These are phyloP conservation scores for Herpailurus yagouaroundi DNA, from an alignment of 2,113 vertebrate genomes.

Conservation along the genomic window DNA sequence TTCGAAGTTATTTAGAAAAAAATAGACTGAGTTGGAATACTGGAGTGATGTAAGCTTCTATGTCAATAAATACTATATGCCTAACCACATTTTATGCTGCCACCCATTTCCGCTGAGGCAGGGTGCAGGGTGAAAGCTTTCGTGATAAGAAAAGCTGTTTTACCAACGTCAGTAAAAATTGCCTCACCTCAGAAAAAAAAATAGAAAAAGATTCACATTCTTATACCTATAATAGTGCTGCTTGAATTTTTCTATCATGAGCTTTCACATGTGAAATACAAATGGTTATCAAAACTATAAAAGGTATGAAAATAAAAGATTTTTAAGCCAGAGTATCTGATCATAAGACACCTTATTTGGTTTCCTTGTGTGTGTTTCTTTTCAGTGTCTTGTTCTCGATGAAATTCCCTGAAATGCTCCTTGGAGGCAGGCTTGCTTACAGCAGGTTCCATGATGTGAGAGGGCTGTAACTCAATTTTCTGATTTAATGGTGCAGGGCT, in stretches of 20 bases:
- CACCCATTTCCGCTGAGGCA: neutral
- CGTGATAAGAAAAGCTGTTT: neutral
- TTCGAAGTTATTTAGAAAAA: neutral
- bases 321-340: neutral
- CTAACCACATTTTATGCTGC: neutral
- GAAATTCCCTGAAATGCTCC: neutral
- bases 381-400: neutral
- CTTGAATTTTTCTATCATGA: neutral
- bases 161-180: neutral
- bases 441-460: neutral
- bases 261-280: neutral
- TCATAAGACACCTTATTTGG: neutral
- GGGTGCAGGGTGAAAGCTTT: neutral
- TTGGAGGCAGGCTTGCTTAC: slow-evolving; percentile 43
- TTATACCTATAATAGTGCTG: neutral
- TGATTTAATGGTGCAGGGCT: slow-evolving; percentile 70
- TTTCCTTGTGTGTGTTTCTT: neutral
- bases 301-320: neutral
- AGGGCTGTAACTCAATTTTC: slow-evolving; percentile 68
- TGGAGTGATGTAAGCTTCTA: neutral
- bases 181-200: neutral
- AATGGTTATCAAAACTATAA: neutral
- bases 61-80: neutral
- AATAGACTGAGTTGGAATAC: neutral
- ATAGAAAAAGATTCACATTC: neutral